Evolutionary conservation across 2,797 vertebrate species (phyloP), one percentile per base, ranked within the genome.

Genomic region (Alca torda): DNA sequence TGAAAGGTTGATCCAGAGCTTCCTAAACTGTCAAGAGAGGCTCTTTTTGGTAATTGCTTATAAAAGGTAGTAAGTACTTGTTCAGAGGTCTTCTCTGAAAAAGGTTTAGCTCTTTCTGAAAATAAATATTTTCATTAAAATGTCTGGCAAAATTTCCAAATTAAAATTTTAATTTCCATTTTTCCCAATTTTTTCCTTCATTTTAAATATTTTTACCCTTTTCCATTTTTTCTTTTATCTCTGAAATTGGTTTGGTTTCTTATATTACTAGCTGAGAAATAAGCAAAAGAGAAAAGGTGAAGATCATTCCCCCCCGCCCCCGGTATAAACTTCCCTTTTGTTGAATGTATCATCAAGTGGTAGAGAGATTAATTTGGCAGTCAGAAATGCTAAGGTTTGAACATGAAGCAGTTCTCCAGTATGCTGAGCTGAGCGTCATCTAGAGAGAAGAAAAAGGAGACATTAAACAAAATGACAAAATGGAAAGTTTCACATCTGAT

Each of bases 181-280:
- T 89, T 86, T 1, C 26, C 17, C 3, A 4, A 14, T 0, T 4
- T 43, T 65, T 35, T 57, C 3, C 7, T 69, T 2, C 11, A 37
- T 46, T 76, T 80, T 74, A 19, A 43, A 5, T 39, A 35, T 86
- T 77, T 77, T 75, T 45, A 41, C 10, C 15, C 2, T 33, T 76
- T 88, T n/a, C 19, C 5, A 7, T 37, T 2, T 88, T 57, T 9
- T 50, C 13, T 69, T 85, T 59, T 59, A 26, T 35, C 15, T 5
- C 1, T 75, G 13, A 54, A 57, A 35, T 31, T 57, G 20, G 1
- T 45, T 84, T 90, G 59, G 15, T 6, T 83, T 87, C 59, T 87
- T 7, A 6, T 9, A 11, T 89, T 67, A 17, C 26, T 61, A 5
- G 7, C 25, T 75, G 16, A 17, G 7, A 46, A 80, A 50, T 54